Percentiles rank a stretch among this genome's conserved stretches.
Conservation (phyloP, 2,888 invertebrate species). For the Gastracanthus pulcherrimus region DNA sequence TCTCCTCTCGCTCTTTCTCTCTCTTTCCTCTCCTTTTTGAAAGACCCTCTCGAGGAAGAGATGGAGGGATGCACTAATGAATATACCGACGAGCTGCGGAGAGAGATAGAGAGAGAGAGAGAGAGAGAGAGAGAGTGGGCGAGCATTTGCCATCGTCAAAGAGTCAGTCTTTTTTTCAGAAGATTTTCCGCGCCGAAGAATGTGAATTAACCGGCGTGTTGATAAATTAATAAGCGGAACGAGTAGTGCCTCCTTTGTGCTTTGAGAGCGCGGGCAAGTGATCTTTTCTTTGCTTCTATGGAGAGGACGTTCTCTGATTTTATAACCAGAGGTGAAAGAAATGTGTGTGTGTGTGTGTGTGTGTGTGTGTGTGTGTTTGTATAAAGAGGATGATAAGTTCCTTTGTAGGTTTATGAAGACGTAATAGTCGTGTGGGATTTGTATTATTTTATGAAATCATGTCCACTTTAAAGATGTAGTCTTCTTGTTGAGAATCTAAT, state of each 20-base stretch:
- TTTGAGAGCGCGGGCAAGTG: neutral
- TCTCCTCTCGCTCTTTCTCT: neutral
- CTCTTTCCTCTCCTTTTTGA: neutral
- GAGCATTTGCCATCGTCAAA: neutral
- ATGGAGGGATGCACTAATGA: neutral
- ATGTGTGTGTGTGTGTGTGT: too few species aligned
- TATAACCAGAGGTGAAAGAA: too few species aligned
- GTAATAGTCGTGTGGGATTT: too few species aligned
- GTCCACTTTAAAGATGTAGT: too few species aligned
- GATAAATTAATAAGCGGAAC: constrained; percentile 35
- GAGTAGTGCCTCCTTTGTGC: neutral
- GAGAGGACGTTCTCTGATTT: neutral
- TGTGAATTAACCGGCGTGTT: neutral
- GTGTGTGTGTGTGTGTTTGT: too few species aligned
- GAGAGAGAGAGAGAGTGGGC: neutral
- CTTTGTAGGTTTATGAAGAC: too few species aligned
- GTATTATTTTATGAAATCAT: too few species aligned
- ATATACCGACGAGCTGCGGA: neutral
- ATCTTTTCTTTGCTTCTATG: neutral
- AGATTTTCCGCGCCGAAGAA: constrained; percentile 13
- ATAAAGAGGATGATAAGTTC: too few species aligned
- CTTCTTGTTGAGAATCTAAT: too few species aligned
- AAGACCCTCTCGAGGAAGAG: neutral
- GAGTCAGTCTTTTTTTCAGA: neutral
- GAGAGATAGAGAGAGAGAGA: neutral